Evolutionary conservation across 2,888 invertebrate species (phyloP).

Genomic region (Tuberolachnus salignus): DNA sequence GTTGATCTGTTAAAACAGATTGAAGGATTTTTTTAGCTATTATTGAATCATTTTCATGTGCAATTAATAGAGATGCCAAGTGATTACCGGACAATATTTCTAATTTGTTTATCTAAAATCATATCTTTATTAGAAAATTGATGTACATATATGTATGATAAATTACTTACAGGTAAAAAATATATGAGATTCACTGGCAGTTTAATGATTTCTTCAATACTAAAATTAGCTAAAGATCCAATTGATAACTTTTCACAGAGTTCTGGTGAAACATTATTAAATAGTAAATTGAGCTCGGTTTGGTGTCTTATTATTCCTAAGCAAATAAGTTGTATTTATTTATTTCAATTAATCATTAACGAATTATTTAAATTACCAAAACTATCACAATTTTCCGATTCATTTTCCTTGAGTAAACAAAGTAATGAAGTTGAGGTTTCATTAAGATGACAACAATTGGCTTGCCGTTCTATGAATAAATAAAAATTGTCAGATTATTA

Average conservation of each 20-base stretch:
- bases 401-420: constrained; percentile 7
- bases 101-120: constrained; percentile 35
- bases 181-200: constrained; percentile 28
- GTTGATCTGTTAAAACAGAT: constrained; percentile 30
- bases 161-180: constrained; percentile 39
- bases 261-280: constrained; percentile 1
- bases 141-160: background rate
- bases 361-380: constrained; percentile 5
- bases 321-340: background rate
- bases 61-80: constrained; percentile 6
- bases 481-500: background rate
- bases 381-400: constrained; percentile 8
- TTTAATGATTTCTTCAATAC: constrained; percentile 22
- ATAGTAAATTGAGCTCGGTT: constrained; percentile 3
- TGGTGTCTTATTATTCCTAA: constrained; percentile 4
- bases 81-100: constrained; percentile 8
- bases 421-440: background rate
- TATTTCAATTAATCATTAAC: background rate
- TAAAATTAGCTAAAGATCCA: constrained; percentile 20
- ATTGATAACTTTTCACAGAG: background rate
- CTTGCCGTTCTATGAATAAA: background rate
- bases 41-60: background rate
- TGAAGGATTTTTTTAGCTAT: constrained; percentile 38
- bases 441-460: background rate
- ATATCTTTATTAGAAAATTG: background rate